phyloP scores from a whole-genome alignment of 2,888 invertebrate species.

The Nomada hirtipes region DNA sequence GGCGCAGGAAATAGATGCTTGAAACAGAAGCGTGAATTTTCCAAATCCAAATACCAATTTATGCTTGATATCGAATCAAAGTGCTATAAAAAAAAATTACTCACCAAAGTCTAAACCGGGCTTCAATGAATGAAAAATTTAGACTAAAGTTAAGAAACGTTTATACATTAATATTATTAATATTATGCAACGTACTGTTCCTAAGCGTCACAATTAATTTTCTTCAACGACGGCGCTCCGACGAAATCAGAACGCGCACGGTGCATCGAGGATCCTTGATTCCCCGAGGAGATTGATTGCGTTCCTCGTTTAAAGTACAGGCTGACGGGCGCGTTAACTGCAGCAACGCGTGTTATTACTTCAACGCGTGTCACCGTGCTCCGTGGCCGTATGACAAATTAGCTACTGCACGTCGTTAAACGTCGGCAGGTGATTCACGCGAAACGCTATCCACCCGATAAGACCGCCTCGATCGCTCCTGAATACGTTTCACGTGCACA shows the following conservation, averaged over 20 bases:
- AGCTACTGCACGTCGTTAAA: constrained; percentile 70
- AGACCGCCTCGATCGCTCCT: constrained; percentile 58
- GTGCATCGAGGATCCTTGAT: constrained; percentile 30
- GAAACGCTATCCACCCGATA: constrained; percentile 71
- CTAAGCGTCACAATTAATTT: too few relatives aligned
- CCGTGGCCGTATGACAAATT: constrained; percentile 69
- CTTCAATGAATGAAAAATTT: too few relatives aligned
- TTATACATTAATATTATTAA: too few relatives aligned
- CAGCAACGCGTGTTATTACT: constrained; percentile 68
- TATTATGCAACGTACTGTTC: too few relatives aligned
- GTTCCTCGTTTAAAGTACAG: constrained; percentile 54
- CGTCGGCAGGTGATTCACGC: constrained; percentile 72
- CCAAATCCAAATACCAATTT: too few relatives aligned
- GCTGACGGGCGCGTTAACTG: constrained; percentile 50
- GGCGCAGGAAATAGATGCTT: too few relatives aligned
- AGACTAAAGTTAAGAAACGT: too few relatives aligned
- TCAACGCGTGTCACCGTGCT: constrained; percentile 66
- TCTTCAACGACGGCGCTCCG: neutral
- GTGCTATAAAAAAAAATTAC: too few relatives aligned
- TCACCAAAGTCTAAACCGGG: too few relatives aligned
- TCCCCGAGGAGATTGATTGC: constrained; percentile 51
- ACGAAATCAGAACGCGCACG: constrained; percentile 15
- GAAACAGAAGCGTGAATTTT: too few relatives aligned
- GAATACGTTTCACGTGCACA: constrained; percentile 50
- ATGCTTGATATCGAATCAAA: too few relatives aligned